A percentile compares a stretch with the other conserved stretches of the same genome.
These are phyloP conservation scores for Arctocebus calabarensis DNA, from an alignment of 2,797 vertebrate species.

Conservation along the genomic window DNA sequence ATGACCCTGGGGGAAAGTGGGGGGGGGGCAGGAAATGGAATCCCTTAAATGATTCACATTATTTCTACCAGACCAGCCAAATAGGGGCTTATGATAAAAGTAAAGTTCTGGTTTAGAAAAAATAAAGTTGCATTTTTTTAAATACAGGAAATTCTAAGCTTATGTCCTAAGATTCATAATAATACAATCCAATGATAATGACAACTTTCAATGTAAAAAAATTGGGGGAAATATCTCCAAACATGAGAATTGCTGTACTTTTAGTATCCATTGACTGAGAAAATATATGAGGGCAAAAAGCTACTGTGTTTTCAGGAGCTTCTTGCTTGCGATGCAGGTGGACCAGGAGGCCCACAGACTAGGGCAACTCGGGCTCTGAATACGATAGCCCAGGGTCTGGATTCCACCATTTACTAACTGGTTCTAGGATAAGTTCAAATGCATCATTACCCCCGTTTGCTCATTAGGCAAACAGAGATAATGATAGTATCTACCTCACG, in stretches of 20 bases:
- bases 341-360: not conserved
- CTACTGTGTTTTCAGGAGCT: not conserved
- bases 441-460: not conserved
- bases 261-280: not conserved
- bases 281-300: not conserved
- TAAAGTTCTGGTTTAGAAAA: constrained; percentile 16
- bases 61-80: not conserved
- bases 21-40: not conserved
- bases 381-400: not conserved
- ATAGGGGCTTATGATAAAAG: not conserved
- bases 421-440: not conserved
- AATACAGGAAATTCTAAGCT: not conserved
- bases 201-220: not conserved
- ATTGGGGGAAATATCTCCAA: not conserved
- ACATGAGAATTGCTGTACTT: not conserved
- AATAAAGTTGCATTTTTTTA: not conserved
- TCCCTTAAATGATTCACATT: not conserved
- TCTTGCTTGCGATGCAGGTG: not conserved
- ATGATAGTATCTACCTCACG: not conserved
- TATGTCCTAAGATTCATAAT: not conserved
- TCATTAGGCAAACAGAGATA: not conserved
- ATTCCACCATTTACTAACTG: not conserved
- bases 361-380: not conserved
- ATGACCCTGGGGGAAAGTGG: not conserved
- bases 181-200: not conserved